Conservation (phyloP, 2,113 vertebrate species). For the Rana temporaria region DNA sequence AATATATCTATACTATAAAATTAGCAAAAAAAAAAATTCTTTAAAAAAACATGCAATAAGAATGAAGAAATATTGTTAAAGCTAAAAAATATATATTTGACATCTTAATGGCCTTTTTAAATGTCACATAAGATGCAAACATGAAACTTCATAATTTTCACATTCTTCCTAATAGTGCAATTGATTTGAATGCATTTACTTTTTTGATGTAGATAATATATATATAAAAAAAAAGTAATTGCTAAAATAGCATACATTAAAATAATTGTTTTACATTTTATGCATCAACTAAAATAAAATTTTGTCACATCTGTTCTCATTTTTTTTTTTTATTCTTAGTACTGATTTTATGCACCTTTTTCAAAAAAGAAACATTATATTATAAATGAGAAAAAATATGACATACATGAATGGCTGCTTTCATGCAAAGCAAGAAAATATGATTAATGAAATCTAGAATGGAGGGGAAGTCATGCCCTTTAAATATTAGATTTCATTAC, state of each 20-base stretch:
- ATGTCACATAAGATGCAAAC: constrained; percentile 2
- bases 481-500: constrained; percentile 68
- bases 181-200: background rate
- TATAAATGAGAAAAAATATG: constrained; percentile 62
- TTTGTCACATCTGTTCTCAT: background rate
- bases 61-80: constrained; percentile 11
- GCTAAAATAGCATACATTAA: background rate
- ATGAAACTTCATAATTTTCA: constrained; percentile 1
- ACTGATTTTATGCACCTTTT: too few species aligned
- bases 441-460: constrained; percentile 65
- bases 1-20: background rate
- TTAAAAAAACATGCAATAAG: background rate
- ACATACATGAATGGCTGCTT: constrained; percentile 62
- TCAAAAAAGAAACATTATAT: constrained; percentile 52
- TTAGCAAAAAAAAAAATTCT: background rate
- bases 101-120: constrained; percentile 33
- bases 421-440: constrained; percentile 61
- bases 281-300: background rate
- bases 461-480: constrained; percentile 64
- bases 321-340: too few species aligned
- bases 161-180: background rate
- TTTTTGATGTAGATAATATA: background rate
- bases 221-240: background rate
- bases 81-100: background rate
- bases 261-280: background rate